phyloP scores from a whole-genome alignment of 2,888 invertebrate genomes.

The Homarus gammarus region DNA sequence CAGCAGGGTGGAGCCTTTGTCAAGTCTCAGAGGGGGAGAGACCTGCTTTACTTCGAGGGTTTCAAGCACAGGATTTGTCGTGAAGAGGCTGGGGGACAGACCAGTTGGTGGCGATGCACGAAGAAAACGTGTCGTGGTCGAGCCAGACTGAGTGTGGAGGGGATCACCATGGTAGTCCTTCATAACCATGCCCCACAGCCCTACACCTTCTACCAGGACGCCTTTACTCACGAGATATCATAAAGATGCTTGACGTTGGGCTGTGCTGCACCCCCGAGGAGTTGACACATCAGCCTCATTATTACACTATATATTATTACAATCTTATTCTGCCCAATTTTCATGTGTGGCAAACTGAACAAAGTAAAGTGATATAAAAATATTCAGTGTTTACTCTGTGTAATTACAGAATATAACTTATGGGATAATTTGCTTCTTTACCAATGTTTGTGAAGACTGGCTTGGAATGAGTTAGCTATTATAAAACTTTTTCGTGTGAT shows the following conservation, averaged over 20 bases:
- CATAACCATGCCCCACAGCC: slow-evolving; percentile 48
- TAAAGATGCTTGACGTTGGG: too few relatives aligned
- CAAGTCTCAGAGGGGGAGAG: slow-evolving; percentile 69
- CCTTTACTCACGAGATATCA: background rate
- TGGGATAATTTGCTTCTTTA: too few relatives aligned
- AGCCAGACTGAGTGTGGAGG: slow-evolving; percentile 61
- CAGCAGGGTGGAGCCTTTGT: slow-evolving; percentile 70
- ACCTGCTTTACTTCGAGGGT: slow-evolving; percentile 68
- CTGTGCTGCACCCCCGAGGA: background rate
- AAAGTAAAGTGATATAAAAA: too few relatives aligned
- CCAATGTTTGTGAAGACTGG: too few relatives aligned
- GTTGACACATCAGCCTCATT: background rate
- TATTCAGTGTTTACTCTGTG: too few relatives aligned
- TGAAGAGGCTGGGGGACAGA: slow-evolving; percentile 54
- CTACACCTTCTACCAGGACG: slow-evolving; percentile 7
- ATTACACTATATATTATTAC: background rate
- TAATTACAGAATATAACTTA: too few relatives aligned
- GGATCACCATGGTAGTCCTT: slow-evolving; percentile 59
- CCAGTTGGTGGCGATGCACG: slow-evolving; percentile 71
- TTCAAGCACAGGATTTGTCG: slow-evolving; percentile 71
- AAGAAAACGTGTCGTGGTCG: slow-evolving; percentile 68
- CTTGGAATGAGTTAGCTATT: too few relatives aligned
- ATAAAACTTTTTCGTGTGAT: too few relatives aligned
- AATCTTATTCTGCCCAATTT: too few relatives aligned
- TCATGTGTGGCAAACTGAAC: too few relatives aligned